Base-by-base conservation (phyloP, 2,888 invertebrate genomes). In the Hofmannophila pseudospretella region DNA sequence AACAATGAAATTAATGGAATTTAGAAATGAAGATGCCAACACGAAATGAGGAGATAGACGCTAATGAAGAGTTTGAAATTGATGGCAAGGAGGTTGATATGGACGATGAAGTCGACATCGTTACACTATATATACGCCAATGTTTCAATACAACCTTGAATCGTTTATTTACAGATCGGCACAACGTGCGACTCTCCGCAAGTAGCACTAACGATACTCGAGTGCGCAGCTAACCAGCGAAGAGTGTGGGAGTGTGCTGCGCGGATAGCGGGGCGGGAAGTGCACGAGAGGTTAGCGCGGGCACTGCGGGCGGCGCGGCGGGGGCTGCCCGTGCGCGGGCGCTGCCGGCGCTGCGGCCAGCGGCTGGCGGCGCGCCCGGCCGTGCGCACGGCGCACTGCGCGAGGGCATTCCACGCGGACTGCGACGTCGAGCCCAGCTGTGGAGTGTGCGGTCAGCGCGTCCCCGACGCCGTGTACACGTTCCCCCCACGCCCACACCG, bases 321-420 rank as follows among this genome's bases (percentile, higher is more conserved):
- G 39, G 80, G 70, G 1, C 36, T 67, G 44, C 52, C 70, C 4
- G 80, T 73, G 54, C 74, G 79, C 44, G 75, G 75, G 3, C 53
- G 53, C 30, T 84, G 82, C 58, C 51, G 23, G 42, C 63, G 58
- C 23, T 81, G 82, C 66, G 64, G 55, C 32, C 23, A 26, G 7
- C n/a, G 25, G 8, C 11, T 25, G 28, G 29, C 12, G 27, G 48
- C 10, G 26, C 42, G 32, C n/a, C 23, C 23, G 3, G 23, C 23
- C n/a, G 23, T n/a, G n/a, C 74, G 74, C 49, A 70, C 79, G 34
- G 56, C 54, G 33, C 84, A 82, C 62, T 77, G 81, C 58, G 70
- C 65, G 35, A 74, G 79, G 52, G 80, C 76, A n/a, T 36, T 44
- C 32, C 80, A 80, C 68, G 60, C 57, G 23, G 62, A 47, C 32